A percentile compares a stretch with the other conserved stretches of the same genome.
Evolutionary conservation across 2,888 invertebrate genomes (phyloP).

Genomic region (Drosophila cognata): DNA sequence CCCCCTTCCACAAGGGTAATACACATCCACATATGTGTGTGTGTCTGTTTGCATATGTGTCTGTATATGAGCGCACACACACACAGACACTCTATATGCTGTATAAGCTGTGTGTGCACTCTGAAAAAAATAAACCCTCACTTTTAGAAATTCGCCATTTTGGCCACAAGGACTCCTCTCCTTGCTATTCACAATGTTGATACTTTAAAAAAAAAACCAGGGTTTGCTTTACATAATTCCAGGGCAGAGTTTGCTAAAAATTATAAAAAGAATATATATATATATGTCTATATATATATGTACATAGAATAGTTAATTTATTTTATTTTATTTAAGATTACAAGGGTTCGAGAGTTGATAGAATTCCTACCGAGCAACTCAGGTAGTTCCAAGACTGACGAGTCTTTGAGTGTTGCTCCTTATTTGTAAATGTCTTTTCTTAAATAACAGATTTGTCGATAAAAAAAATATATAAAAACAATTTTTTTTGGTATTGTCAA

Average conservation of each 20-base stretch:
- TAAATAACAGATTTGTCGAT: not conserved
- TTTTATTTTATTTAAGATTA: no score
- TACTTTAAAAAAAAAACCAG: not conserved
- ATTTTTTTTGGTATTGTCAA: rapidly evolving
- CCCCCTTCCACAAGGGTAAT: slow-evolving; percentile 63
- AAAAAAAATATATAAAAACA: not conserved
- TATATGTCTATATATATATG: no score
- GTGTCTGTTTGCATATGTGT: not conserved
- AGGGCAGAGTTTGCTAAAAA: not conserved
- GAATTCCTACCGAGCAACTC: not conserved
- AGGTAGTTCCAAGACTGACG: not conserved
- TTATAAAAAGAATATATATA: not conserved
- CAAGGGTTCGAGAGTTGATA: no score
- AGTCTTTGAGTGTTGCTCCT: not conserved
- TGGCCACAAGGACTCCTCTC: rapidly evolving
- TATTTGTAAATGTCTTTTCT: not conserved
- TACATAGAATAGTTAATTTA: not conserved
- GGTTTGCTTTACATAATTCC: not conserved
- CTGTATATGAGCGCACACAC: slow-evolving; percentile 7
- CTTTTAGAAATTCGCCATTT: not conserved
- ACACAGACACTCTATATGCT: not conserved
- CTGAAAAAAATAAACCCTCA: not conserved
- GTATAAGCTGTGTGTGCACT: slow-evolving; percentile 3
- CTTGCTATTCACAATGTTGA: not conserved
- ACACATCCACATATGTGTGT: slow-evolving; percentile 13